phyloP scores from a whole-genome alignment of 2,113 vertebrate species.

The Antigone vipio region DNA sequence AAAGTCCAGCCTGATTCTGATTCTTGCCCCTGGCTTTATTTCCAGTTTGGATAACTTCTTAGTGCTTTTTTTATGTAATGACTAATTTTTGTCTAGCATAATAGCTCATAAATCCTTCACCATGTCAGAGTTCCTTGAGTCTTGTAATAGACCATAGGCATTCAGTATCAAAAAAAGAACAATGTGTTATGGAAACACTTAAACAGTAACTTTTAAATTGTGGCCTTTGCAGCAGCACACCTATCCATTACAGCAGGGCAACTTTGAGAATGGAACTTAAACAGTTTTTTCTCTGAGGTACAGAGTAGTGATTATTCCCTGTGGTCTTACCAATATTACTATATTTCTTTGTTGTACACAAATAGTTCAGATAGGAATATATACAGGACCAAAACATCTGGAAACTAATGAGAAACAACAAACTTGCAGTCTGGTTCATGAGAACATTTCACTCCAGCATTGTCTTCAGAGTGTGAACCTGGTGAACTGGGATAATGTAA shows the following conservation, averaged over 20 bases:
- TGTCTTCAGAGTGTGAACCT: not conserved
- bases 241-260: not conserved
- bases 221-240: not conserved
- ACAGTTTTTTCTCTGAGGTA: not conserved
- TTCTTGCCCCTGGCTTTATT: not conserved
- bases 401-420: not conserved
- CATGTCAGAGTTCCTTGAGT: not conserved
- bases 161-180: not conserved
- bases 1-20: not conserved
- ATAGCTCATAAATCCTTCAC: not conserved
- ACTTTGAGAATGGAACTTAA: slow-evolving; percentile 2
- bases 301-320: not conserved
- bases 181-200: not conserved
- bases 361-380: not conserved
- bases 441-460: accelerated
- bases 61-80: not conserved
- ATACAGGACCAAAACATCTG: too few relatives aligned
- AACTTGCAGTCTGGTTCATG: not conserved
- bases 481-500: not conserved
- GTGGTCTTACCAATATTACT: not conserved
- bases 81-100: not conserved
- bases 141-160: not conserved
- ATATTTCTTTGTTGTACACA: not conserved
- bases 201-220: not conserved
- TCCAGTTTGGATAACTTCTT: not conserved